Conservation (phyloP, 1,140 invertebrate genomes). For the Zaprionus africanus region DNA sequence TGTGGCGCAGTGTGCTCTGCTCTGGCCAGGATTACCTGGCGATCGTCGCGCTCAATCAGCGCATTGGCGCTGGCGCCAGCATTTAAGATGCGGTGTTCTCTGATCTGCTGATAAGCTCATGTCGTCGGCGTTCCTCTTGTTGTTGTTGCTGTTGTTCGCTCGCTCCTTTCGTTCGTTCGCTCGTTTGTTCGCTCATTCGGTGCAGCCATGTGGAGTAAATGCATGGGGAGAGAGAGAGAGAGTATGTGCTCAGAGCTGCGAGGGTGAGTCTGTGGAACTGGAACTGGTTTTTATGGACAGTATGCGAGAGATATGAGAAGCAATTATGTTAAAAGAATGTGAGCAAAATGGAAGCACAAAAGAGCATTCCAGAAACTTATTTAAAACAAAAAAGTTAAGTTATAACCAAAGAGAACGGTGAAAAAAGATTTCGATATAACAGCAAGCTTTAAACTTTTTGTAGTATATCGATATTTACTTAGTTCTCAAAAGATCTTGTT, state of each 20-base stretch:
- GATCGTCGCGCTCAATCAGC: conserved; percentile 73
- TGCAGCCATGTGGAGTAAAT: conserved; percentile 10
- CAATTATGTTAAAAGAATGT: conserved; percentile 53
- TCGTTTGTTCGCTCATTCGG: conserved; percentile 1
- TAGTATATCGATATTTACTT: no score
- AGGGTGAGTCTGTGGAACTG: conserved; percentile 39
- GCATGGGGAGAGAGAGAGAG: conserved; percentile 10
- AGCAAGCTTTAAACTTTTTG: no score
- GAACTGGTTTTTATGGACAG: conserved; percentile 56
- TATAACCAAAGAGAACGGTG: conserved; percentile 23
- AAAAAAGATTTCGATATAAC: conserved; percentile 9
- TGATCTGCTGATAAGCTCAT: conserved; percentile 83
- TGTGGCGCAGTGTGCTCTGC: neutral
- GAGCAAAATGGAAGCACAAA: conserved; percentile 38
- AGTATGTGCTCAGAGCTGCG: conserved; percentile 16
- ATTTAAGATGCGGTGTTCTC: conserved; percentile 83
- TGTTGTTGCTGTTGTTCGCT: conserved; percentile 26
- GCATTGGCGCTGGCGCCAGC: conserved; percentile 83
- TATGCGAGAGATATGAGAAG: conserved; percentile 64
- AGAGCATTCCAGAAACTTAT: conserved; percentile 27
- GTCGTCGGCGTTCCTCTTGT: conserved; percentile 55
- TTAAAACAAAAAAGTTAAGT: conserved; percentile 16
- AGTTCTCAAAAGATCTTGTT: no score
- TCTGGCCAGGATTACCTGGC: conserved; percentile 51
- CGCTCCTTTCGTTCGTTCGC: neutral